A percentile compares a stretch with the other conserved stretches of the same genome.
These are phyloP conservation scores for Quadroppia sp. DNA, from an alignment of 2,888 invertebrate species.

Conservation along the genomic window DNA sequence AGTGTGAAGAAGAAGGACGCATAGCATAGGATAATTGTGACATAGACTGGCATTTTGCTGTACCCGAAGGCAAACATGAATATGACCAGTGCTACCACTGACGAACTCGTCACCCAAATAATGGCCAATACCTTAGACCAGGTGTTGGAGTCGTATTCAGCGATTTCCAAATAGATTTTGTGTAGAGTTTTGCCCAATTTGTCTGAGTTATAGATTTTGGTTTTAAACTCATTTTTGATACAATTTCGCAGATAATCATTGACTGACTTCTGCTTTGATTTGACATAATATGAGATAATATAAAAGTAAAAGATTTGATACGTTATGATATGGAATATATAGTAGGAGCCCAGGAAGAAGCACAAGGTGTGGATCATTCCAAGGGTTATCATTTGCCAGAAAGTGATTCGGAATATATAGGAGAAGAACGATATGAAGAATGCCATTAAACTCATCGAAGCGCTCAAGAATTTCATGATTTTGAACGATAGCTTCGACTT, in stretches of 20 bases:
- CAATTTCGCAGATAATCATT: neutral
- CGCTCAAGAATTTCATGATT: neutral
- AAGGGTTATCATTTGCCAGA: neutral
- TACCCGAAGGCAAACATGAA: too few species aligned
- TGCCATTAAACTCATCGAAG: neutral
- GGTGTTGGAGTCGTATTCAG: too few species aligned
- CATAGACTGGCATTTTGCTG: too few species aligned
- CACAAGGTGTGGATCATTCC: constrained; percentile 22
- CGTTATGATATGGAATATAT: constrained; percentile 15
- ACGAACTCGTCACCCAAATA: too few species aligned
- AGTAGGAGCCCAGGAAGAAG: constrained; percentile 13
- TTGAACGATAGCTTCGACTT: neutral
- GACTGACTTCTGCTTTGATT: neutral
- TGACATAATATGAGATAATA: constrained; percentile 12
- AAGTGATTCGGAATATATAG: neutral
- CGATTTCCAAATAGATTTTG: too few species aligned
- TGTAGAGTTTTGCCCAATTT: too few species aligned
- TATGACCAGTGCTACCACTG: too few species aligned
- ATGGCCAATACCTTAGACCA: too few species aligned
- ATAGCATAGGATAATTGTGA: too few species aligned
- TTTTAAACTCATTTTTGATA: too few species aligned
- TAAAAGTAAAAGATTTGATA: constrained; percentile 29
- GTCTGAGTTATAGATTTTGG: too few species aligned
- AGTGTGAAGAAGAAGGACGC: too few species aligned
- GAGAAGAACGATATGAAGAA: constrained; percentile 26